Conservation (phyloP, 2,888 invertebrate species). For the Resseliella maxima region DNA sequence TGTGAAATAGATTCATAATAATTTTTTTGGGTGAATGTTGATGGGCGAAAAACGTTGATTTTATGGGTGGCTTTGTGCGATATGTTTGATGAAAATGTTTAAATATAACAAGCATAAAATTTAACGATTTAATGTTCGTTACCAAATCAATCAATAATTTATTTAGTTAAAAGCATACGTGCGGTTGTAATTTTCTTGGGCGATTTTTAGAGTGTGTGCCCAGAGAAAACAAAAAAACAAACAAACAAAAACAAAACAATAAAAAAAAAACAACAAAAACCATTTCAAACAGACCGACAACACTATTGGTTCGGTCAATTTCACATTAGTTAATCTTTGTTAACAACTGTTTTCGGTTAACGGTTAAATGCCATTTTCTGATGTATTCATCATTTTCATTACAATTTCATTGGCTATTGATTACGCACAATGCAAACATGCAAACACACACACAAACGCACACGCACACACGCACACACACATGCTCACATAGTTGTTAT, state of each 20-base stretch:
- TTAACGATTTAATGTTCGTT: not conserved
- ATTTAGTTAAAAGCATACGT: too few species aligned
- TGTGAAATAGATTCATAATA: too few species aligned
- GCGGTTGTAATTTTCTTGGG: too few species aligned
- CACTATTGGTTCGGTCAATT: not conserved
- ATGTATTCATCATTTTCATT: not conserved
- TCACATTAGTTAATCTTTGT: not conserved
- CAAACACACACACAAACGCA: not conserved
- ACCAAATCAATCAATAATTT: too few species aligned
- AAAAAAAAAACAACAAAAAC: too few species aligned
- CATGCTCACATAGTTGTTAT: too few species aligned
- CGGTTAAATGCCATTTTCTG: not conserved
- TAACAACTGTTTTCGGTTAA: slow-evolving; percentile 9
- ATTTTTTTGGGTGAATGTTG: too few species aligned
- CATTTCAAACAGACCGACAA: not conserved
- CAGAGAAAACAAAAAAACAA: too few species aligned
- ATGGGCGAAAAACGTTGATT: too few species aligned
- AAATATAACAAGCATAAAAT: not conserved
- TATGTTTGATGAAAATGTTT: not conserved
- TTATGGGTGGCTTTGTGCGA: too few species aligned
- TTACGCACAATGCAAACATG: not conserved
- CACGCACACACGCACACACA: too few species aligned
- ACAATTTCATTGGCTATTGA: not conserved
- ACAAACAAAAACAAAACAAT: not conserved
- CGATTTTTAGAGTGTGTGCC: too few species aligned